These are phyloP conservation scores for Heloderma charlesbogerti DNA, from an alignment of 2,113 vertebrate species.

Conservation along the genomic window DNA sequence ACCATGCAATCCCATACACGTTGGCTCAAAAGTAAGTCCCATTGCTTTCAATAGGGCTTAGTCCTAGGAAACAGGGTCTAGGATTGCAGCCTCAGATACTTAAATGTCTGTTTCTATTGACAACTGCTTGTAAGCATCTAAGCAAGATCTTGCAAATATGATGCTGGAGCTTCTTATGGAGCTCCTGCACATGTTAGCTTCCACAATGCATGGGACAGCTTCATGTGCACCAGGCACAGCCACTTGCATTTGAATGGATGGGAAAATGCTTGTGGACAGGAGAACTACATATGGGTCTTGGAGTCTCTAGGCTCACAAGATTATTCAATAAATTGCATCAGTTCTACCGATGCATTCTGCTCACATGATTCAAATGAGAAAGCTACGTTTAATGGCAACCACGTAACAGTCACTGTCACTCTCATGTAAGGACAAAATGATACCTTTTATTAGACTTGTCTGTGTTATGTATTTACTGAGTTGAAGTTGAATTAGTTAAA, in stretches of 20 bases:
- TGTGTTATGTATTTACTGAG: not conserved
- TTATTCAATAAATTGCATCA: accelerated
- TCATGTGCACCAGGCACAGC: not conserved
- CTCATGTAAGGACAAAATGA: not conserved
- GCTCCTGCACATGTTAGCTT: not conserved
- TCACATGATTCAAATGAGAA: not conserved
- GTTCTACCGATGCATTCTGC: not conserved
- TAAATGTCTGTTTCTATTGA: not conserved
- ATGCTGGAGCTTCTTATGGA: too few relatives aligned
- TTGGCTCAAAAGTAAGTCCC: not conserved
- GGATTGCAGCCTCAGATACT: not conserved
- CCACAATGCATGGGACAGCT: not conserved
- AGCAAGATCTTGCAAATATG: not conserved
- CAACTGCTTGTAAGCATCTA: conserved; percentile 1
- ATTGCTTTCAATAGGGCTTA: not conserved
- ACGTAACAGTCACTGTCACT: conserved; percentile 27
- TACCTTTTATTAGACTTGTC: not conserved
- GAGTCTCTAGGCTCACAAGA: not conserved
- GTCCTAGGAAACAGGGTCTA: not conserved
- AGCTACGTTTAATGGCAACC: not conserved
- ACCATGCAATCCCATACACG: not conserved
- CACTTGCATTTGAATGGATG: not conserved
- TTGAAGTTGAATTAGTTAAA: not conserved
- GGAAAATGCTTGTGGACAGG: not conserved
- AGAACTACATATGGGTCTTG: not conserved